Evolutionary conservation across 1,140 invertebrate species (phyloP).

Genomic region (Polyergus mexicanus): DNA sequence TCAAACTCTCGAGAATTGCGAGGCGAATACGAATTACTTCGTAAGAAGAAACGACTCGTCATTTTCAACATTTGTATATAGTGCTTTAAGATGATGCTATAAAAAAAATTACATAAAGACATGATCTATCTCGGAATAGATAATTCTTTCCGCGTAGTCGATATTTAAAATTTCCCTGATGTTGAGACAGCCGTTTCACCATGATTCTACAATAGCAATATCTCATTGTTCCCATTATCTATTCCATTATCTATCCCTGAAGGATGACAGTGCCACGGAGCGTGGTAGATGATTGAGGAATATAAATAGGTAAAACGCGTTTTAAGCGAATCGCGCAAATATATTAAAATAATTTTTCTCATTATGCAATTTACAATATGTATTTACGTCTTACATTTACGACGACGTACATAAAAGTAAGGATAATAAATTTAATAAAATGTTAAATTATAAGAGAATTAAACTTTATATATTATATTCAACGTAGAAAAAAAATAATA

Average conservation of each 20-base stretch:
- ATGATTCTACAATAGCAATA: constrained; percentile 38
- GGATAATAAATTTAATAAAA: constrained; percentile 8
- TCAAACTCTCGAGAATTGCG: not conserved
- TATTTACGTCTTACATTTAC: not conserved
- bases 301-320: not conserved
- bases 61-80: not conserved
- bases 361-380: too few relatives aligned
- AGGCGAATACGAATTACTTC: constrained; percentile 5
- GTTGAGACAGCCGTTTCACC: constrained; percentile 9
- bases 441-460: not conserved
- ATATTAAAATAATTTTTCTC: not conserved
- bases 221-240: not conserved
- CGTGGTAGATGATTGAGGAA: not conserved
- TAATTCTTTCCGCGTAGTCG: not conserved
- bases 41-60: not conserved
- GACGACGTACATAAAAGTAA: not conserved
- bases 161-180: constrained; percentile 24
- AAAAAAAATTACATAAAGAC: not conserved
- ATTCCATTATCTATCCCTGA: not conserved
- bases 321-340: not conserved
- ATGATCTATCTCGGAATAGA: not conserved
- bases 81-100: not conserved
- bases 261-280: not conserved
- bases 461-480: not conserved
- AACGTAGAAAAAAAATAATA: too few relatives aligned